A percentile compares a stretch with the other conserved stretches of the same genome.
Evolutionary conservation across 2,797 vertebrate genomes (phyloP).

Genomic region (Mallotus villosus): DNA sequence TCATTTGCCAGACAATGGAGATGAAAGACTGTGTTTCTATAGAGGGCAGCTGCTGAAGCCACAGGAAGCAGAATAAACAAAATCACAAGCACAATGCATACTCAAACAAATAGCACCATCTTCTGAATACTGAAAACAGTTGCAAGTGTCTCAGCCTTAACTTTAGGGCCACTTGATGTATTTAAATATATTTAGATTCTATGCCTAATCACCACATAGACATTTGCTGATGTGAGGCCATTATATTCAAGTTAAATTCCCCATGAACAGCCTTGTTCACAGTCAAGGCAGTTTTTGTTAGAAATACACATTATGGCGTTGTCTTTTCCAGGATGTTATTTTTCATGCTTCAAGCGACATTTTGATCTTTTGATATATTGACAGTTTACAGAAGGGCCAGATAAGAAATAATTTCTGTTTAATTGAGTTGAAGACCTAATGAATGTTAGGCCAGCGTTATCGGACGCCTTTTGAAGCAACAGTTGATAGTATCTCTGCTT

Average conservation of each 20-base stretch:
- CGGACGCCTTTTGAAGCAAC: conserved; percentile 59
- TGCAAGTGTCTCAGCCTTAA: conserved; percentile 58
- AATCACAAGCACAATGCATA: conserved; percentile 72
- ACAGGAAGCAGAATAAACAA: conserved; percentile 68
- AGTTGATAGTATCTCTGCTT: conserved; percentile 71
- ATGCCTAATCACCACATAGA: conserved; percentile 47
- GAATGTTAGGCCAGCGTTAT: conserved; percentile 64
- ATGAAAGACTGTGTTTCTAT: conserved; percentile 65
- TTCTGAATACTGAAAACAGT: conserved; percentile 75
- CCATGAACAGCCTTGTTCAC: conserved; percentile 41
- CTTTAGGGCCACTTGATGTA: conserved; percentile 55
- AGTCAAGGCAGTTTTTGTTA: not conserved
- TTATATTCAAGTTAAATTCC: conserved; percentile 33
- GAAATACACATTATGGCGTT: conserved; percentile 4
- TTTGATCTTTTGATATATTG: conserved; percentile 59
- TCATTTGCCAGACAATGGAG: conserved; percentile 55
- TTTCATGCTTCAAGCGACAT: conserved; percentile 39
- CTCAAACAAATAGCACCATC: conserved; percentile 79
- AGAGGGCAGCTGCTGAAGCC: conserved; percentile 67
- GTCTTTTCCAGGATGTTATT: conserved; percentile 26
- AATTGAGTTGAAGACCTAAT: conserved; percentile 75
- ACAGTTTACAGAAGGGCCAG: conserved; percentile 56
- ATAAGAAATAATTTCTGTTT: conserved; percentile 66
- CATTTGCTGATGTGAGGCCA: conserved; percentile 38
- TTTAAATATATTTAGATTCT: conserved; percentile 59